Evolutionary conservation across 2,797 vertebrate species (phyloP).

Genomic region (Serranus cabrilla): DNA sequence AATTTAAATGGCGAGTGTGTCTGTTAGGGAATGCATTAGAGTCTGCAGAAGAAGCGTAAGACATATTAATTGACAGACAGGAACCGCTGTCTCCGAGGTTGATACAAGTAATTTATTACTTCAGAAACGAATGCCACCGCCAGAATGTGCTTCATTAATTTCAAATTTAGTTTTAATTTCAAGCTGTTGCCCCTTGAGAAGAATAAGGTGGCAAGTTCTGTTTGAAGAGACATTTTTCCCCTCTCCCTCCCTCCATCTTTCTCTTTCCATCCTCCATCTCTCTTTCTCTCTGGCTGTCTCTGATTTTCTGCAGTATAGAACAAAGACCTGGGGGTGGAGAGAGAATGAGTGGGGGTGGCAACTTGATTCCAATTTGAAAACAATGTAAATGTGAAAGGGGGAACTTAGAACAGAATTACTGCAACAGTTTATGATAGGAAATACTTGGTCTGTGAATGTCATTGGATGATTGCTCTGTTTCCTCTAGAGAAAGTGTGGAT

Average conservation of each 20-base stretch:
- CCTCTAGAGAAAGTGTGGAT: constrained; percentile 52
- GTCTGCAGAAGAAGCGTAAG: constrained; percentile 96
- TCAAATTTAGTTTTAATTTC: constrained; percentile 99
- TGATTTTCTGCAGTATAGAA: constrained; percentile 89
- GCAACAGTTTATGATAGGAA: constrained; percentile 70
- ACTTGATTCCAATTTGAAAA: constrained; percentile 90
- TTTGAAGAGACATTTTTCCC: constrained; percentile 94
- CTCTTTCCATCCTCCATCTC: constrained; percentile 70
- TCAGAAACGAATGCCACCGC: constrained; percentile 99
- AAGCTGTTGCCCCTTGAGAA: constrained; percentile 99
- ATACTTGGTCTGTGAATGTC: constrained; percentile 57
- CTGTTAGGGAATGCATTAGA: constrained; percentile 99
- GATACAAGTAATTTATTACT: constrained; percentile 99
- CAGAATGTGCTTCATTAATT: constrained; percentile 99
- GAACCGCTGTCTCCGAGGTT: constrained; percentile 99
- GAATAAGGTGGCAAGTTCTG: constrained; percentile 99
- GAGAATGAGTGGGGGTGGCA: constrained; percentile 38
- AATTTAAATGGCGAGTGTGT: constrained; percentile 99
- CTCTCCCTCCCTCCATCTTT: constrained; percentile 66
- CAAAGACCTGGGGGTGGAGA: constrained; percentile 82
- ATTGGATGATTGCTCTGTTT: constrained; percentile 66
- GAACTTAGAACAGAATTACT: constrained; percentile 77
- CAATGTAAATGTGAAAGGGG: constrained; percentile 85
- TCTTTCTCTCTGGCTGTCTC: constrained; percentile 66
- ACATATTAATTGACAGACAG: constrained; percentile 99